Conservation (phyloP, 2,113 vertebrate species). For the Lethenteron reissneri region DNA sequence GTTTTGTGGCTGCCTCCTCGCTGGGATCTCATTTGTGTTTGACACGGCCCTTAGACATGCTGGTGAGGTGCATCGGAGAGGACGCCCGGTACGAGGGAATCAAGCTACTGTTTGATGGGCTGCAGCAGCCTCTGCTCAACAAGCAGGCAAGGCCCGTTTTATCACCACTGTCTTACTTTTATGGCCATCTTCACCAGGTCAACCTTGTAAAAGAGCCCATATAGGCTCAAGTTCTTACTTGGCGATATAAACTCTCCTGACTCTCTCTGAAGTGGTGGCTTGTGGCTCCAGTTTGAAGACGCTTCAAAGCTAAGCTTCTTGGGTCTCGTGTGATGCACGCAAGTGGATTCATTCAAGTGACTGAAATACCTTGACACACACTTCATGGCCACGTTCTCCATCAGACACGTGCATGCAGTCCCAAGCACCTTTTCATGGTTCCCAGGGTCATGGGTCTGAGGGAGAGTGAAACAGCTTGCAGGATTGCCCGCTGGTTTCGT, state of each 20-base stretch:
- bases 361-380: too few relatives aligned
- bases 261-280: not conserved
- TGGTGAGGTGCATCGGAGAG: slow-evolving; percentile 57
- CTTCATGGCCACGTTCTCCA: too few relatives aligned
- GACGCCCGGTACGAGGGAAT: slow-evolving; percentile 58
- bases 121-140: slow-evolving; percentile 89
- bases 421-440: too few relatives aligned
- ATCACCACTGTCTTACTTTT: not conserved
- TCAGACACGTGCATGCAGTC: too few relatives aligned
- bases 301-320: too few relatives aligned
- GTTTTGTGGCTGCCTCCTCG: too few relatives aligned
- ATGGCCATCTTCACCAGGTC: not conserved
- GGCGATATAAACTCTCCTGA: not conserved
- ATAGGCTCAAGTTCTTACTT: not conserved
- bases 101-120: slow-evolving; percentile 47
- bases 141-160: slow-evolving; percentile 45
- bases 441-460: too few relatives aligned
- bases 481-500: too few relatives aligned
- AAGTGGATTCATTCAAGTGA: too few relatives aligned
- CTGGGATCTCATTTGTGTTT: too few relatives aligned
- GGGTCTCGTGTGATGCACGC: too few relatives aligned
- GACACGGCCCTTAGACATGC: slow-evolving; percentile 27
- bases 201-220: not conserved
- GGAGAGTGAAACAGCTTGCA: too few relatives aligned
- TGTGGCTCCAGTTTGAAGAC: not conserved